Conservation (phyloP, 2,888 invertebrate species). For the Cantharis rufa region DNA sequence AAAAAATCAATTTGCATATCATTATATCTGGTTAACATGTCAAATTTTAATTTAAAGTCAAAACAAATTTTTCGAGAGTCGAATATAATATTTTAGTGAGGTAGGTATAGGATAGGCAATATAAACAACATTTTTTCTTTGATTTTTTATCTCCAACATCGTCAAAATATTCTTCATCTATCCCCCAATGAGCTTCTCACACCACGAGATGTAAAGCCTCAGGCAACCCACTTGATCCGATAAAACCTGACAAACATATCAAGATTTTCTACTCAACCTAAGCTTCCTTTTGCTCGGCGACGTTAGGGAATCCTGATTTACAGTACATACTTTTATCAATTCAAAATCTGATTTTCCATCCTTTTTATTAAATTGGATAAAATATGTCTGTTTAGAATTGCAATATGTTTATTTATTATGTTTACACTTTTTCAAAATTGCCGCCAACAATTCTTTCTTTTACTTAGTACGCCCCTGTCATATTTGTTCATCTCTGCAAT, state of each 20-base stretch:
- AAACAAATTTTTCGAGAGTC: background rate
- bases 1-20: constrained; percentile 15
- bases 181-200: constrained; percentile 26
- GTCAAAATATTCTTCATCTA: constrained; percentile 24
- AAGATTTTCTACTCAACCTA: constrained; percentile 45
- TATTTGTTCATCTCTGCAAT: no score
- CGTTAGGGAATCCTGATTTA: constrained; percentile 40
- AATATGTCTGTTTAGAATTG: no score
- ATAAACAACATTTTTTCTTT: constrained; percentile 13
- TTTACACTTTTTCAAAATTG: no score
- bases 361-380: background rate
- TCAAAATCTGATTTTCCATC: background rate
- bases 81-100: background rate
- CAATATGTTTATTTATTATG: no score
- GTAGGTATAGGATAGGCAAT: background rate
- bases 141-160: constrained; percentile 24
- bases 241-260: constrained; percentile 54
- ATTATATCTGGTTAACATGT: constrained; percentile 8
- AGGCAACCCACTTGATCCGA: constrained; percentile 51
- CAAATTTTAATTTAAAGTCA: background rate
- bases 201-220: constrained; percentile 21
- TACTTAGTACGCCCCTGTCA: no score
- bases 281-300: constrained; percentile 34
- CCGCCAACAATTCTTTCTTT: no score
- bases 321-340: constrained; percentile 20